Conservation (phyloP, 2,797 vertebrate species). For the Nyctalus aviator region DNA sequence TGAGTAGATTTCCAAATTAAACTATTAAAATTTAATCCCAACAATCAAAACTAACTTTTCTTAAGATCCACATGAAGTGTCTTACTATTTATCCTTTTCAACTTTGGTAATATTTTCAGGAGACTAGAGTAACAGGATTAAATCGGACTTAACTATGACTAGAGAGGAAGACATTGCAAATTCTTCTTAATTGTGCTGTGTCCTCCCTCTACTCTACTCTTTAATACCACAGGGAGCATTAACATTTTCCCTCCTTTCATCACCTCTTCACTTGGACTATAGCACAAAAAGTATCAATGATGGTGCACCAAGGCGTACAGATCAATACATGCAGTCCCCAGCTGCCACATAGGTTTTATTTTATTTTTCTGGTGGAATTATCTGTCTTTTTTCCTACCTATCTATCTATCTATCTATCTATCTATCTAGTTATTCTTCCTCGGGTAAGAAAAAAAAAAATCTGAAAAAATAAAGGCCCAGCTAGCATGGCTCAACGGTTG, state of each 20-base stretch:
- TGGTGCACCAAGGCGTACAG: background rate
- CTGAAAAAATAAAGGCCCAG: background rate
- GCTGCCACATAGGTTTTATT: background rate
- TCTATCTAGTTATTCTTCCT: background rate
- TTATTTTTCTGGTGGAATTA: background rate
- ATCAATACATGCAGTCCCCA: background rate
- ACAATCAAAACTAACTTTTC: conserved; percentile 71
- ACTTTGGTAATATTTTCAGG: conserved; percentile 67
- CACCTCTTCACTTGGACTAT: conserved; percentile 11
- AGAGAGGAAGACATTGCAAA: conserved; percentile 49
- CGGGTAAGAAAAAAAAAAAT: background rate
- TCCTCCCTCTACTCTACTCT: background rate
- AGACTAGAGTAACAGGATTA: conserved; percentile 58
- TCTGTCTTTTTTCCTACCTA: background rate
- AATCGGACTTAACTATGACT: conserved; percentile 57
- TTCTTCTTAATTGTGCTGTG: conserved; percentile 23
- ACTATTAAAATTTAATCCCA: conserved; percentile 82
- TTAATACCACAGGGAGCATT: background rate
- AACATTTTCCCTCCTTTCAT: conserved; percentile 34
- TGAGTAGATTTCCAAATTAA: conserved; percentile 81
- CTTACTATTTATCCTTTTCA: conserved; percentile 56
- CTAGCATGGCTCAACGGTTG: too few species aligned
- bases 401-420: background rate
- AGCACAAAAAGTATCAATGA: background rate
- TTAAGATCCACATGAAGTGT: conserved; percentile 43